A percentile compares a stretch with the other conserved stretches of the same genome.
Evolutionary conservation across 2,797 vertebrate species (phyloP).

Genomic region (Vireo griseus): DNA sequence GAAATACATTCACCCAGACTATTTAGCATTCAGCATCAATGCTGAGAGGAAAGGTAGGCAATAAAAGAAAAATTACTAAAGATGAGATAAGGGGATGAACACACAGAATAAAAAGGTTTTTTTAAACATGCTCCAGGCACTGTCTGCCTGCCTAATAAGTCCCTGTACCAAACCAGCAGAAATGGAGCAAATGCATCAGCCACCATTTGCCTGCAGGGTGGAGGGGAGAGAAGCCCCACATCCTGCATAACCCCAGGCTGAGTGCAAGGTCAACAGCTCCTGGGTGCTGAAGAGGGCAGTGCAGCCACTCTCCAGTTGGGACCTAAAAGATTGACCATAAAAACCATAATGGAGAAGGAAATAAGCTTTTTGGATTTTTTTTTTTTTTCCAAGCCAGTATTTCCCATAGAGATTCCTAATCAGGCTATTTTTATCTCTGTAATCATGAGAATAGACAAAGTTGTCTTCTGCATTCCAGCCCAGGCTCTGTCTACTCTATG

Average conservation of each 20-base stretch:
- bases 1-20: not conserved
- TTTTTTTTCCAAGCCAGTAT: not conserved
- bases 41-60: not conserved
- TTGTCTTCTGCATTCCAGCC: not conserved
- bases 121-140: rapidly evolving
- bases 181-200: not conserved
- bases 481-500: not conserved
- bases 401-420: not conserved
- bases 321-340: not conserved
- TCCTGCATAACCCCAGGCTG: not conserved
- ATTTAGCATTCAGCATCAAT: not conserved
- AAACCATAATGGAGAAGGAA: not conserved
- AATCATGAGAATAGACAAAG: not conserved
- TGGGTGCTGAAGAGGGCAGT: not conserved
- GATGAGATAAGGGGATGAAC: not conserved
- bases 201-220: rapidly evolving
- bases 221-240: not conserved
- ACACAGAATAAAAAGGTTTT: not conserved
- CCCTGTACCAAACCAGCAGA: not conserved
- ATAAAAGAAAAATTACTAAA: not conserved
- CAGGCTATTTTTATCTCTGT: not conserved
- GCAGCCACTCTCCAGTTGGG: not conserved
- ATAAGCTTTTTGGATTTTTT: not conserved
- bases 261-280: not conserved
- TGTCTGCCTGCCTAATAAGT: not conserved